Percentiles rank a stretch among this genome's conserved stretches.
Evolutionary conservation across 2,113 vertebrate species (phyloP).

Genomic region (Abramis brama): DNA sequence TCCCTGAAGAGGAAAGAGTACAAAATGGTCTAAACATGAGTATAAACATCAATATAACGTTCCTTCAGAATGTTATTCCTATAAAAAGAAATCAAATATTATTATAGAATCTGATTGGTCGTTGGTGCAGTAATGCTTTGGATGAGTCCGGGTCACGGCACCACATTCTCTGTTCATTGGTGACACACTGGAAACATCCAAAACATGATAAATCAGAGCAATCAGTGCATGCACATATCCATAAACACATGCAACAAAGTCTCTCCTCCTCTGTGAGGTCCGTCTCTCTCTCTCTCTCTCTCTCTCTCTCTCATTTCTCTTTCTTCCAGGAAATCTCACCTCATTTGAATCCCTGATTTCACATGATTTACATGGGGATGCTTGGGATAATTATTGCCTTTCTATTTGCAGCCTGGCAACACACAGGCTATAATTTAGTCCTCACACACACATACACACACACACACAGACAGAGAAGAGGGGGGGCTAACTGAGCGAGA

Average conservation of each 20-base stretch:
- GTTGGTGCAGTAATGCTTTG: not conserved
- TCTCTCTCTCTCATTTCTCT: not conserved
- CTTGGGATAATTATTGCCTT: conserved; percentile 65
- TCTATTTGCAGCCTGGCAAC: conserved; percentile 63
- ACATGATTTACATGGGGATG: conserved; percentile 64
- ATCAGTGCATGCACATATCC: not conserved
- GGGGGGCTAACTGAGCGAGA: conserved; percentile 8
- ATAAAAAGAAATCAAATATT: not conserved
- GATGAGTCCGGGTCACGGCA: conserved; percentile 15
- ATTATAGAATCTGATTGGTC: not conserved
- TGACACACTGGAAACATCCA: not conserved
- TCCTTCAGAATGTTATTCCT: not conserved
- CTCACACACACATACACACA: conserved; percentile 53
- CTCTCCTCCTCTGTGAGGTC: not conserved
- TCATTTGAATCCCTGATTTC: conserved; percentile 60
- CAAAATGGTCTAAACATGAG: not conserved
- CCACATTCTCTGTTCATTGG: not conserved
- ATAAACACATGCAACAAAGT: conserved; percentile 29
- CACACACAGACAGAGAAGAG: not conserved
- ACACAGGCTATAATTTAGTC: conserved; percentile 65
- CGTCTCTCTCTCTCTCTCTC: not conserved
- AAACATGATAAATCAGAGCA: conserved; percentile 4
- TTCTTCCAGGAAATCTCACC: conserved; percentile 49
- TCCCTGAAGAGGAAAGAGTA: not conserved
- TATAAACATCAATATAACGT: not conserved